Percentiles rank a stretch among this genome's conserved stretches.
phyloP scores from a whole-genome alignment of 2,888 invertebrate genomes.

The Temnothorax unifasciatus region DNA sequence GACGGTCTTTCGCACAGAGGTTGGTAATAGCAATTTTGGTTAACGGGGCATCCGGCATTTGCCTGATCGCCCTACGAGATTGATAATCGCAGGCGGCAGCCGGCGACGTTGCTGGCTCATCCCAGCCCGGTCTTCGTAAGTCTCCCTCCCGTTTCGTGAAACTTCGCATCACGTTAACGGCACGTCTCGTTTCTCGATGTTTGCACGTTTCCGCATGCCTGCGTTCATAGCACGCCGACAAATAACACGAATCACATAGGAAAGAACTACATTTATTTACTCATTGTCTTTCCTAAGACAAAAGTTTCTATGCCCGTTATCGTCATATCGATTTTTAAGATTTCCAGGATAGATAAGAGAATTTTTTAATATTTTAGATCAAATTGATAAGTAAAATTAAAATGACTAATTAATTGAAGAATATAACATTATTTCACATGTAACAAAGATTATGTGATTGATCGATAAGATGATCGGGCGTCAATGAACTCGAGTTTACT shows the following conservation, averaged over 20 bases:
- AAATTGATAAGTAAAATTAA: background rate
- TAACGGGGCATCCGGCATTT: constrained; percentile 65
- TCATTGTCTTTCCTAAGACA: constrained; percentile 27
- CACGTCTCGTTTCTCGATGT: constrained; percentile 67
- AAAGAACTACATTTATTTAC: constrained; percentile 45
- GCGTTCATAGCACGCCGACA: constrained; percentile 67
- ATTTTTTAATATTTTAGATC: background rate
- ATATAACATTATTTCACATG: background rate
- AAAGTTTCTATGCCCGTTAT: constrained; percentile 15
- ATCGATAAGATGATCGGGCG: constrained; percentile 29
- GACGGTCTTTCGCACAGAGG: constrained; percentile 86
- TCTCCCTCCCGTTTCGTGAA: constrained; percentile 53
- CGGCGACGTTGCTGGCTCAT: constrained; percentile 62
- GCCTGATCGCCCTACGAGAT: constrained; percentile 62
- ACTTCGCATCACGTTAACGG: constrained; percentile 35
- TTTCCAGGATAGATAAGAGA: background rate
- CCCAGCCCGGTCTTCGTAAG: constrained; percentile 71
- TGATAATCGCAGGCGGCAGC: constrained; percentile 56
- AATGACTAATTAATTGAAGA: background rate
- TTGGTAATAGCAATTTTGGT: constrained; percentile 80
- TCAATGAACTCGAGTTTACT: constrained; percentile 1
- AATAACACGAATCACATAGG: constrained; percentile 67
- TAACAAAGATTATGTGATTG: background rate
- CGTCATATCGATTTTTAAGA: background rate
- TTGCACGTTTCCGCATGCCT: constrained; percentile 81